Evolutionary conservation across 1,140 invertebrate genomes (phyloP), one percentile per base, ranked within the genome.

Genomic region (Lamellibrachia luymesi): DNA sequence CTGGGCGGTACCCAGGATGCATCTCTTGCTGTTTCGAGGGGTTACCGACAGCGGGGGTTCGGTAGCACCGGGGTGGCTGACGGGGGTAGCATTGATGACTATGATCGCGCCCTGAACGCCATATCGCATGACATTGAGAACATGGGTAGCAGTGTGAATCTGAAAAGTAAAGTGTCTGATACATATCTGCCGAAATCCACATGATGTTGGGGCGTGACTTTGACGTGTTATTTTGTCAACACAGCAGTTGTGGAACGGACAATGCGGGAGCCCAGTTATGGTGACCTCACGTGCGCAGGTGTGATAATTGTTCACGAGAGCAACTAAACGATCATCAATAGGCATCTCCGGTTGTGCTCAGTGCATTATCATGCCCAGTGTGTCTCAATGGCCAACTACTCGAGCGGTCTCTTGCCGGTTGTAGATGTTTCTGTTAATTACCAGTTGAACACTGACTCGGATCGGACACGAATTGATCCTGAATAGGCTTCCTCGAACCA

Each of bases 91-190:
- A 51, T 50, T 27, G 90, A 91, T n/a, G 50, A 51, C 10, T 91
- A 91, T n/a, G 90, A 91, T 38, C 90, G 50, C 0, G 50, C 50
- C 17, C 50, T 91, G 50, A 91, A 91, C 22, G 49, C 38, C 49
- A 91, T 91, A 91, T 91, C 90, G n/a, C 8, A 91, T 51, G 50
- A 91, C 90, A 91, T 91, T 51, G 90, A 91, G 90, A 91, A 49
- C 38, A 49, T 91, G 38, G 90, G 90, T 4, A 91, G 5, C 8
- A 91, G 90, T n/a, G 90, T 91, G 38, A 51, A 91, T 51, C 38
- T 91, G 90, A 51, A 51, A 2, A 91, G 17, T 50, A 91, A 38
- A 0, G 90, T 91, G 50, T 10, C 38, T n/a, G 90, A 91, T 27
- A 51, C 8, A 2, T 80, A 25, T n/a, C 90, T 91, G 90, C 90